Percentiles rank a stretch among this genome's conserved stretches.
phyloP scores from a whole-genome alignment of 2,797 vertebrate genomes.

The Phyllotis vaccarum region DNA sequence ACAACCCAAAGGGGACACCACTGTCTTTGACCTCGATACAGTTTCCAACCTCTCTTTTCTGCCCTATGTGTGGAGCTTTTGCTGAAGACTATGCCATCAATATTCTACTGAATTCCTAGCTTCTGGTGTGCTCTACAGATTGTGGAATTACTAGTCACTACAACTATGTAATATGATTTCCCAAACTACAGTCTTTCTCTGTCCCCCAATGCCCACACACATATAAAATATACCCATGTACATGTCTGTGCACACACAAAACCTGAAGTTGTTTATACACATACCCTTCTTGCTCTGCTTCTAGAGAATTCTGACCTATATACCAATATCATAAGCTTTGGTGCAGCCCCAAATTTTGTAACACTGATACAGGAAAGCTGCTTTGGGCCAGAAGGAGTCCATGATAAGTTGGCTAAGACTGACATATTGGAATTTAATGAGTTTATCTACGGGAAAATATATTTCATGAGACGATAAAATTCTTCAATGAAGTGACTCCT shows the following conservation, averaged over 20 bases:
- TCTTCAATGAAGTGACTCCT: background rate
- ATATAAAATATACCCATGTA: background rate
- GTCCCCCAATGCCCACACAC: background rate
- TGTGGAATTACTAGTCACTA: background rate
- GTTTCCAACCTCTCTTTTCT: background rate
- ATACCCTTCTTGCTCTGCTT: background rate
- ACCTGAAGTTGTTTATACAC: background rate
- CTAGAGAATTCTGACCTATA: background rate
- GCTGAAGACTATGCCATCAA: too few species aligned
- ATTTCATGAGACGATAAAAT: slow-evolving; percentile 46
- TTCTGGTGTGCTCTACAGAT: background rate
- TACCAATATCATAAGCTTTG: background rate
- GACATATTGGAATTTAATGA: slow-evolving; percentile 21
- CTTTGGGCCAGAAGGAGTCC: background rate
- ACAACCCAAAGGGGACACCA: background rate
- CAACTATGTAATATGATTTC: background rate
- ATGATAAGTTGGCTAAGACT: background rate
- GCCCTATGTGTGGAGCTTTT: background rate
- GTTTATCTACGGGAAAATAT: slow-evolving; percentile 44
- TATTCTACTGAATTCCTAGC: background rate
- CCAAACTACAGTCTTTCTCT: background rate
- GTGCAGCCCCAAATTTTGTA: background rate
- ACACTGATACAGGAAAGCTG: background rate
- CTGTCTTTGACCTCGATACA: background rate
- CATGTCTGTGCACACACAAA: background rate